phyloP scores from a whole-genome alignment of 1,140 invertebrate species.

The Physella acuta region DNA sequence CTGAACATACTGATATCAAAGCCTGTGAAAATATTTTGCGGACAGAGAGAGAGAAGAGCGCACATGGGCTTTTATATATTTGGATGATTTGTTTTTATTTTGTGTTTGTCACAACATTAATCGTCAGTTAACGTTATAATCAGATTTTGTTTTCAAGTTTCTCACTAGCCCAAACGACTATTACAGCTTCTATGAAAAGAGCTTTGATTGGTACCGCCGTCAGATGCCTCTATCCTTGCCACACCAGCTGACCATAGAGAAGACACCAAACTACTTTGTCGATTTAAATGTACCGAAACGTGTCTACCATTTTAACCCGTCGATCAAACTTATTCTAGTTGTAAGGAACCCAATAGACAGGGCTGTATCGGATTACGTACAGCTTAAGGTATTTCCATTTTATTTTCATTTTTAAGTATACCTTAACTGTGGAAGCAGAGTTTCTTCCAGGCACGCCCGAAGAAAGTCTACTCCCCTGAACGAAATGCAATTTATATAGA shows the following conservation, averaged over 20 bases:
- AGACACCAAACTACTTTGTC: constrained; percentile 63
- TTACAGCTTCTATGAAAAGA: constrained; percentile 53
- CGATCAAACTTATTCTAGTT: constrained; percentile 82
- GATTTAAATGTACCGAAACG: constrained; percentile 73
- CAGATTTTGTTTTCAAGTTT: background rate
- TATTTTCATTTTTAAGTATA: background rate
- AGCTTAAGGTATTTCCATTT: constrained; percentile 53
- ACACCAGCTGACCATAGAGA: constrained; percentile 62
- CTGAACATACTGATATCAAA: too few relatives aligned
- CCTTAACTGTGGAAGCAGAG: background rate
- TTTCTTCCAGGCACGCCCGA: too few relatives aligned
- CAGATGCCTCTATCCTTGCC: constrained; percentile 50
- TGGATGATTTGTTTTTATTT: too few relatives aligned
- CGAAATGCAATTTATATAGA: background rate
- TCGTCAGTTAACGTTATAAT: too few relatives aligned
- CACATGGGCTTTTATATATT: too few relatives aligned
- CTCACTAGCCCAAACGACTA: too few relatives aligned
- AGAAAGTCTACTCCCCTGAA: too few relatives aligned
- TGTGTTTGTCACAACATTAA: too few relatives aligned
- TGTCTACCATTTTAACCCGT: constrained; percentile 82
- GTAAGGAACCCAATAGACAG: constrained; percentile 87
- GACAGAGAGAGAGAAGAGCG: too few relatives aligned
- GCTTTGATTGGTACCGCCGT: constrained; percentile 60
- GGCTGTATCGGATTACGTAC: constrained; percentile 88
- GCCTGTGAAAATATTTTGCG: too few relatives aligned